These are phyloP conservation scores for Enoplosus armatus DNA, from an alignment of 2,797 vertebrate species.

Conservation along the genomic window DNA sequence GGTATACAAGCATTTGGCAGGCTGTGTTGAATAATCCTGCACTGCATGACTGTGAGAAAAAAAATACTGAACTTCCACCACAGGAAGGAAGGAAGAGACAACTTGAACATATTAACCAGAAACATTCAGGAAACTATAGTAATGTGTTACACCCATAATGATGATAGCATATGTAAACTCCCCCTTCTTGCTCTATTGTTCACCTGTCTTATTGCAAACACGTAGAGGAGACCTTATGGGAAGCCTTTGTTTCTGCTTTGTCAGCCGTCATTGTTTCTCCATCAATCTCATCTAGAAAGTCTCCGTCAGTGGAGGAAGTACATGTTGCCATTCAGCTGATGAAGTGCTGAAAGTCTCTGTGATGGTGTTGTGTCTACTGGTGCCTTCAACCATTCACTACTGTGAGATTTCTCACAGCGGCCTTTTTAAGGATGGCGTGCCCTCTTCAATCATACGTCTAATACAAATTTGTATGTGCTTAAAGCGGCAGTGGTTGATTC, in stretches of 20 bases:
- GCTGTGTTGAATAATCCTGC: neutral
- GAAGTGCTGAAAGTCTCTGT: constrained; percentile 33
- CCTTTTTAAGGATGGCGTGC: neutral
- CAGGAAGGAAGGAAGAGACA: constrained; percentile 61
- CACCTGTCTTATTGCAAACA: constrained; percentile 18
- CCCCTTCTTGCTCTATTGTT: neutral
- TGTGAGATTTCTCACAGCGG: neutral
- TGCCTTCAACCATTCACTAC: constrained; percentile 34
- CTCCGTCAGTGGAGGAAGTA: constrained; percentile 45
- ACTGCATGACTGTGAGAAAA: neutral
- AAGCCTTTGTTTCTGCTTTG: constrained; percentile 17
- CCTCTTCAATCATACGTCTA: constrained; percentile 10
- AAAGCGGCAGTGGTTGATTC: constrained; percentile 17
- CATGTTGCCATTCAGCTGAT: constrained; percentile 31
- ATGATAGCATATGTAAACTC: neutral
- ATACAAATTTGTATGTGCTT: constrained; percentile 3
- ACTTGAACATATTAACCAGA: constrained; percentile 10
- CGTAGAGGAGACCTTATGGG: neutral
- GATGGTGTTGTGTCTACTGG: constrained; percentile 44
- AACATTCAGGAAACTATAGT: constrained; percentile 42
- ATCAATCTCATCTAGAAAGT: constrained; percentile 23
- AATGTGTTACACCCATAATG: neutral
- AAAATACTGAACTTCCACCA: neutral
- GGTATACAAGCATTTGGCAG: neutral
- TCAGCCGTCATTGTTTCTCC: constrained; percentile 24